Evolutionary conservation across 2,797 vertebrate genomes (phyloP), one percentile per base, ranked within the genome.

Genomic region (Oophaga sylvatica): DNA sequence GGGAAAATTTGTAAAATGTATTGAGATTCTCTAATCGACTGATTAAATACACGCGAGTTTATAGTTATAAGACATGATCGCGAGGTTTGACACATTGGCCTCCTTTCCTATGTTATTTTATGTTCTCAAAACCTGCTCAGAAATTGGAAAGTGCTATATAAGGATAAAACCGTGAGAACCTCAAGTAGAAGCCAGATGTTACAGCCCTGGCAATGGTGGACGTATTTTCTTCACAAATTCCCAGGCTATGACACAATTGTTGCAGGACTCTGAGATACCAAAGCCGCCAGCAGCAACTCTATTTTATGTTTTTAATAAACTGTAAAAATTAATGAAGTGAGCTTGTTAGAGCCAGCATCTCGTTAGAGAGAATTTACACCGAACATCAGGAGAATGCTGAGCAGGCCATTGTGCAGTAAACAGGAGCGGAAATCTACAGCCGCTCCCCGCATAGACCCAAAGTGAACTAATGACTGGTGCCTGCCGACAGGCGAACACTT

Each of bases 291-390:
- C 83, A 86, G 83, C 80, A 57, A 81, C 56, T 75, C 80, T 70
- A 62, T 83, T 85, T 85, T 82, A 89, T 89, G 87, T 85, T 86
- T 89, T 85, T 89, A 86, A 85, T 89, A 89, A 85, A 86, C 84
- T 86, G 87, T 88, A 81, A 88, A 88, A 88, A 88, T 88, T 88
- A 88, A 88, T 88, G 87, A 88, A 88, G 87, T 88, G 87, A 88
- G 87, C 87, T 88, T 85, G 87, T 88, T 88, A 88, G 83, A 85
- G 87, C 68, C 70, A 26, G 68, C 80, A 85, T 88, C 87, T 85
- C 45, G 87, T 88, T 88, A 88, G 83, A 81, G 59, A 88, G 87
- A 88, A 88, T 88, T 85, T 89, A 89, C 87, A 82, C 70, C 7
- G 71, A 85, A 85, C 87, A 81, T 73, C 83, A 76, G 63, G 83